A percentile compares a stretch with the other conserved stretches of the same genome.
phyloP scores from a whole-genome alignment of 2,113 vertebrate genomes.

The Gallinago paraguaiae region DNA sequence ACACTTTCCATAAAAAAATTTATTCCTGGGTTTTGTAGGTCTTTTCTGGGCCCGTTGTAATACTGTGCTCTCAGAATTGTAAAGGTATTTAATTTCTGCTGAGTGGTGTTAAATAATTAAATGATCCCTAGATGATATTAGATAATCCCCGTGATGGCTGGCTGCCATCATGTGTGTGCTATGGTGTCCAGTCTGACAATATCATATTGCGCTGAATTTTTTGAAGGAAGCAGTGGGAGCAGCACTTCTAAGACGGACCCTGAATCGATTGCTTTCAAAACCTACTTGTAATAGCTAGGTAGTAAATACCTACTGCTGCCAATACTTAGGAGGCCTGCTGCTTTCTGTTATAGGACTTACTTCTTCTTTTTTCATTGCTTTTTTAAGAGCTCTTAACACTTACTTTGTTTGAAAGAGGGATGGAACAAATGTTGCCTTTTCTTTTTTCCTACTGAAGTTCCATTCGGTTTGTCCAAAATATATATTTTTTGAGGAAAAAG shows the following conservation, averaged over 20 bases:
- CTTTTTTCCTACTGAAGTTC: neutral
- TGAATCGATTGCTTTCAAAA: neutral
- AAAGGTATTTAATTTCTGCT: constrained; percentile 12
- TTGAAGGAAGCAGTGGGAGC: neutral
- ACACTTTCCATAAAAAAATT: neutral
- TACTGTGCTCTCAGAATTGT: neutral
- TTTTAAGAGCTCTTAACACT: neutral
- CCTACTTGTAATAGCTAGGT: neutral
- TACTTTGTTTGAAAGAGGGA: neutral
- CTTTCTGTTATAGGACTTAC: neutral
- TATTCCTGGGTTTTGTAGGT: neutral
- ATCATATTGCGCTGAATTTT: neutral
- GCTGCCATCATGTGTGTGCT: neutral
- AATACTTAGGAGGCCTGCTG: neutral
- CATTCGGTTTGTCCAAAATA: neutral
- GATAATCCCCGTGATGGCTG: constrained; percentile 18
- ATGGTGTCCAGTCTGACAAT: neutral
- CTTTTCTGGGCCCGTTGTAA: neutral
- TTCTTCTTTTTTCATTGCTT: neutral
- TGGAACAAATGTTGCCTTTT: neutral
- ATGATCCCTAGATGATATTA: constrained; percentile 2
- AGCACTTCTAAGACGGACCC: neutral
- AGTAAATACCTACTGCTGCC: neutral
- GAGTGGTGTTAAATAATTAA: constrained; percentile 53
- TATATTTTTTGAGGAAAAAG: neutral